Percentiles rank a stretch among this genome's conserved stretches.
Conservation (phyloP, 2,113 vertebrate species). For the Orycteropus afer region DNA sequence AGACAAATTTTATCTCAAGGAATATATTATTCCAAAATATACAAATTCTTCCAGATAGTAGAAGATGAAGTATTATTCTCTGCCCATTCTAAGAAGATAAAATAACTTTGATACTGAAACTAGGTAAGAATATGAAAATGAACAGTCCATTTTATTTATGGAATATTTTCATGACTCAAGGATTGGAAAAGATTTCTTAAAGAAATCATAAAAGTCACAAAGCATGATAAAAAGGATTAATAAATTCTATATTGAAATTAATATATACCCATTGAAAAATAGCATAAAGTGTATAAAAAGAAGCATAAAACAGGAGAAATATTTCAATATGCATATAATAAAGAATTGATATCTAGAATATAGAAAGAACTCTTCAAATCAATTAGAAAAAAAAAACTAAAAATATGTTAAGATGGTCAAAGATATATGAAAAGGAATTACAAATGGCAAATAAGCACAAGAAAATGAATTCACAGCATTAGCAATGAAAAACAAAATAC, state of each 20-base stretch:
- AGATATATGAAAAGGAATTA: constrained; percentile 9
- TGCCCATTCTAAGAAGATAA: not conserved
- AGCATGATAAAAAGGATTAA: not conserved
- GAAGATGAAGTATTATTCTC: not conserved
- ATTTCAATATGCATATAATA: not conserved
- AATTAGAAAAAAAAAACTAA: not conserved
- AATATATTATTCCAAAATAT: not conserved
- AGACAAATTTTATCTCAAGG: constrained; percentile 18
- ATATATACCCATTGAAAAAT: not conserved
- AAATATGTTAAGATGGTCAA: not conserved
- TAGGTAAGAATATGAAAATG: no score
- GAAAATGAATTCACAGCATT: no score
- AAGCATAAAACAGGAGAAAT: no score
- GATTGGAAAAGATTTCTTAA: not conserved
- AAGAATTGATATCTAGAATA: no score
- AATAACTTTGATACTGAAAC: not conserved
- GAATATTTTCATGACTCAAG: not conserved
- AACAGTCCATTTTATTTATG: not conserved
- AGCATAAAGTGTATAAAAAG: no score
- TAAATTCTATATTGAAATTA: not conserved
- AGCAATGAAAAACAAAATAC: no score
- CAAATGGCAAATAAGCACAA: not conserved
- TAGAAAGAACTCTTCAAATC: no score
- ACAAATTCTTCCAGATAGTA: not conserved
- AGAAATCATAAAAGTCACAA: constrained; percentile 35